Percentiles rank a stretch among this genome's conserved stretches.
Evolutionary conservation across 2,113 vertebrate genomes (phyloP).

Genomic region (Holacanthus passer): DNA sequence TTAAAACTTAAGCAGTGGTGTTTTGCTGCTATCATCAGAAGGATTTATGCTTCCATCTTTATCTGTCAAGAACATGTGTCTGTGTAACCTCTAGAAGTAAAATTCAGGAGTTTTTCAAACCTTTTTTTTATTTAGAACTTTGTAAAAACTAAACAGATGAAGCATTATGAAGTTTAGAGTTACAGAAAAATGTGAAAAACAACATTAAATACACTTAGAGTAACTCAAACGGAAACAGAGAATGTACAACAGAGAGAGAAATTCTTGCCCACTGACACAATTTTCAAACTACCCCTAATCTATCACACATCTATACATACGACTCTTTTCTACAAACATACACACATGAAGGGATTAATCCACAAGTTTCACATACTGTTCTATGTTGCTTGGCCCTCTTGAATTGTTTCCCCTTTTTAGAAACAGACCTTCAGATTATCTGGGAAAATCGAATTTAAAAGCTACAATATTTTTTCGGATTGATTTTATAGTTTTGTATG

Average conservation of each 20-base stretch:
- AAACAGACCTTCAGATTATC: slow-evolving; percentile 43
- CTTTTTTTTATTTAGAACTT: slow-evolving; percentile 67
- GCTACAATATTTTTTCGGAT: slow-evolving; percentile 20
- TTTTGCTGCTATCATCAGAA: neutral
- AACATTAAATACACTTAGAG: slow-evolving; percentile 75
- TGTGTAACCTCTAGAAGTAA: slow-evolving; percentile 12
- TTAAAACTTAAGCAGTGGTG: neutral
- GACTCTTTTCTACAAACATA: slow-evolving; percentile 64
- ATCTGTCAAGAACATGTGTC: slow-evolving; percentile 8
- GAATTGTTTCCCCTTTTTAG: slow-evolving; percentile 12
- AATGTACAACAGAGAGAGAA: slow-evolving; percentile 75
- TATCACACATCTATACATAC: slow-evolving; percentile 75
- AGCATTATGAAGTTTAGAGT: slow-evolving; percentile 42
- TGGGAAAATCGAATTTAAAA: slow-evolving; percentile 26
- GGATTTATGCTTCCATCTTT: slow-evolving; percentile 5
- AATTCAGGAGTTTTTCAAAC: slow-evolving; percentile 21
- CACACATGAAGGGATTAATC: slow-evolving; percentile 51
- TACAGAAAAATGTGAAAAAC: slow-evolving; percentile 63
- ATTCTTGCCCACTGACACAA: slow-evolving; percentile 51
- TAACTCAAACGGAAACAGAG: slow-evolving; percentile 52
- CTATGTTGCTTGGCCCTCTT: slow-evolving; percentile 15
- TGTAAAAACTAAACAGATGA: slow-evolving; percentile 61
- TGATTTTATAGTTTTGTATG: slow-evolving; percentile 15
- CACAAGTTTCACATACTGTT: slow-evolving; percentile 53
- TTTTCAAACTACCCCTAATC: slow-evolving; percentile 62